A percentile compares a stretch with the other conserved stretches of the same genome.
These are phyloP conservation scores for Parus major DNA, from an alignment of 2,113 vertebrate species.

Conservation along the genomic window DNA sequence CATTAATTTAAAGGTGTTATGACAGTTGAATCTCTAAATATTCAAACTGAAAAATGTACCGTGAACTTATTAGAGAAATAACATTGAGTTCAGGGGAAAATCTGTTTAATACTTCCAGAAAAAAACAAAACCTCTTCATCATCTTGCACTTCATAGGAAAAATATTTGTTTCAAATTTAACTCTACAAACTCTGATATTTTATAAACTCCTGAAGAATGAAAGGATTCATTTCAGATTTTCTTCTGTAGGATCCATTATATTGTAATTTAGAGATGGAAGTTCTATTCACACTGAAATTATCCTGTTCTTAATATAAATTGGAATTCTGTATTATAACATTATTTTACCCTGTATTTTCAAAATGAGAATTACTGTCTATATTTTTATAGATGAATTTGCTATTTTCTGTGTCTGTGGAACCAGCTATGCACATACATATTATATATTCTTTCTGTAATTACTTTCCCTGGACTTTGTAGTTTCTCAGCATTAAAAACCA, in stretches of 20 bases:
- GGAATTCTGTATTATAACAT: neutral
- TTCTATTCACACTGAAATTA: neutral
- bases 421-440: neutral
- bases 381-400: neutral
- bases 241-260: neutral
- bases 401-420: neutral
- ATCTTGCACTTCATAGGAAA: neutral
- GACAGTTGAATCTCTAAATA: neutral
- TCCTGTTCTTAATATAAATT: neutral
- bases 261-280: neutral
- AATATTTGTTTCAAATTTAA: neutral
- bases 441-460: neutral
- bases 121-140: neutral
- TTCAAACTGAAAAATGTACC: neutral
- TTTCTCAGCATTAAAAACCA: neutral
- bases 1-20: constrained; percentile 11
- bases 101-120: neutral
- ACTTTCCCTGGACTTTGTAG: neutral
- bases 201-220: neutral
- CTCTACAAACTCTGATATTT: neutral
- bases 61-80: neutral
- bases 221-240: neutral
- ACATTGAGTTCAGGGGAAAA: neutral
- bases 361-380: neutral
- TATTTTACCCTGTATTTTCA: neutral